Conservation (phyloP, 2,113 vertebrate species). For the Catharus fuscescens region DNA sequence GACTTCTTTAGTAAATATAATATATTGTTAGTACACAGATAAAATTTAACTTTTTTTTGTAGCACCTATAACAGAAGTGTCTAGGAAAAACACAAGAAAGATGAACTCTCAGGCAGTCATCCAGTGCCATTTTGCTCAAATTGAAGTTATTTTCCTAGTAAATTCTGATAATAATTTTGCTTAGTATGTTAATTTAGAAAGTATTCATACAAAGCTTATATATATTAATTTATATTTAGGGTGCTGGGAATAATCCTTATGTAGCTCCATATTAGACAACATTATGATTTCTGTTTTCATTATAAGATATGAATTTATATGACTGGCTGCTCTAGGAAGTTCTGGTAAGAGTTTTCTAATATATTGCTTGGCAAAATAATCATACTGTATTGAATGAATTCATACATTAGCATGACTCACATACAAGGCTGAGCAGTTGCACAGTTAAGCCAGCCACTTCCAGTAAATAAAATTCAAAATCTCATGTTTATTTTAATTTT, state of each 20-base stretch:
- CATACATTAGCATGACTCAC: conserved; percentile 55
- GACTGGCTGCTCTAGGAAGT: conserved; percentile 40
- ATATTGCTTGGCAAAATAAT: conserved; percentile 56
- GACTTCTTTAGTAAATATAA: not conserved
- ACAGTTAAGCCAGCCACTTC: conserved; percentile 40
- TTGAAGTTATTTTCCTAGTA: not conserved
- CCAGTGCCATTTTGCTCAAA: not conserved
- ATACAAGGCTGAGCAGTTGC: conserved; percentile 37
- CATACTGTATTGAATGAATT: conserved; percentile 37
- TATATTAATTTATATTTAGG: not conserved
- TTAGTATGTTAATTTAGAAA: not conserved
- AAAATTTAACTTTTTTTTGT: not conserved
- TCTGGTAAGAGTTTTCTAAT: conserved; percentile 45
- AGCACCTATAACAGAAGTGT: not conserved
- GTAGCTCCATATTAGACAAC: not conserved
- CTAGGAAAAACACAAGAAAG: not conserved
- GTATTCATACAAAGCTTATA: not conserved
- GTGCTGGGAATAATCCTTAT: not conserved
- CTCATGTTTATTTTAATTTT: conserved; percentile 53
- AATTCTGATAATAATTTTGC: not conserved
- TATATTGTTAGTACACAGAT: not conserved
- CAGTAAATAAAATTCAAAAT: conserved; percentile 38
- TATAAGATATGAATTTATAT: not conserved
- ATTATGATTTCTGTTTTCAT: not conserved
- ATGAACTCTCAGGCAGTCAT: not conserved